Percentiles rank a stretch among this genome's conserved stretches.
Evolutionary conservation across 2,888 invertebrate species (phyloP).

Genomic region (Thymelicus sylvestris): DNA sequence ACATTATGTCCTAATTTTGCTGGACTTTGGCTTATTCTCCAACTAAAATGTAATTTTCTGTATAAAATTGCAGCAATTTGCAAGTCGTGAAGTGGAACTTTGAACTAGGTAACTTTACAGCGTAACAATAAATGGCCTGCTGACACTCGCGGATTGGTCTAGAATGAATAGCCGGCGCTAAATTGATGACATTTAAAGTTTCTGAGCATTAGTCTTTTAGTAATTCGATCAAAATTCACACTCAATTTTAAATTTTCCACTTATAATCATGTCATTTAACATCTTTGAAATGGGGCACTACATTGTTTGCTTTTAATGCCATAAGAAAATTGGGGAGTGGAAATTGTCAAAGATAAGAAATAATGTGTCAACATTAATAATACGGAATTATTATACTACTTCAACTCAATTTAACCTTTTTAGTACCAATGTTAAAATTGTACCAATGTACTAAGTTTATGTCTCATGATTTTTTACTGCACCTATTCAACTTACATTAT

Average conservation of each 20-base stretch:
- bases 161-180: slow-evolving; percentile 45
- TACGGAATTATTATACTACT: too few species aligned
- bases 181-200: slow-evolving; percentile 69
- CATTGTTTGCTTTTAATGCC: background rate
- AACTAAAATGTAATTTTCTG: slow-evolving; percentile 44
- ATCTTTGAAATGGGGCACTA: too few species aligned
- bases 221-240: background rate
- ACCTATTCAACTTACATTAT: too few species aligned
- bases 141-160: slow-evolving; percentile 63
- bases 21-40: slow-evolving; percentile 37
- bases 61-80: slow-evolving; percentile 54
- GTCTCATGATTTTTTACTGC: too few species aligned
- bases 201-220: slow-evolving; percentile 40
- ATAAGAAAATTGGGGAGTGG: too few species aligned
- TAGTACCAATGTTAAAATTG: too few species aligned
- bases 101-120: slow-evolving; percentile 52
- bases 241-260: too few species aligned
- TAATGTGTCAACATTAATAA: too few species aligned
- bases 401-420: too few species aligned
- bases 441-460: too few species aligned
- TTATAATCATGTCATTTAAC: too few species aligned
- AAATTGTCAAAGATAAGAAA: too few species aligned
- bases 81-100: slow-evolving; percentile 45
- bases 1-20: background rate
- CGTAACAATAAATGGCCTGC: slow-evolving; percentile 58